phyloP scores from a whole-genome alignment of 2,113 vertebrate species.

The Ictalurus punctatus region DNA sequence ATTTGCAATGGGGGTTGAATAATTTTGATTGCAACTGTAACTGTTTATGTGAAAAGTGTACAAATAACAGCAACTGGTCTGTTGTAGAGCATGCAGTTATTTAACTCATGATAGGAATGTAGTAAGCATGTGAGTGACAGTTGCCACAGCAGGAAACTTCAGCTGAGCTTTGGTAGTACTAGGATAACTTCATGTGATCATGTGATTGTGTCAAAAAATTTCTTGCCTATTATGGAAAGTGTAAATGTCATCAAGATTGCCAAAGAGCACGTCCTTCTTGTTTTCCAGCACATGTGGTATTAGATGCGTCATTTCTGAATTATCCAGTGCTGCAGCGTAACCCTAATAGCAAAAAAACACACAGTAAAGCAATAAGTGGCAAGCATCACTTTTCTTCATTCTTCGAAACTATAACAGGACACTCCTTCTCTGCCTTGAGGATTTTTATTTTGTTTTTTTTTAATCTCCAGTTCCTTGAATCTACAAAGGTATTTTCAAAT shows the following conservation, averaged over 20 bases:
- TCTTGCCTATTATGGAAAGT: slow-evolving; percentile 89
- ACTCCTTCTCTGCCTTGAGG: background rate
- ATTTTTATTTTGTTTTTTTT: background rate
- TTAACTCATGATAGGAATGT: background rate
- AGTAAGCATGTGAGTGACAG: background rate
- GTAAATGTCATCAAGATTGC: slow-evolving; percentile 90
- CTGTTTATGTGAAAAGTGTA: background rate
- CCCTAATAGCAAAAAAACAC: slow-evolving; percentile 70
- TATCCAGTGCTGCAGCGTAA: slow-evolving; percentile 87
- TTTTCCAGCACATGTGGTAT: slow-evolving; percentile 84
- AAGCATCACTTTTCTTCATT: background rate
- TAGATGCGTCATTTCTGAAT: slow-evolving; percentile 83
- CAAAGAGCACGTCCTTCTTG: slow-evolving; percentile 90
- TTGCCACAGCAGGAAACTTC: background rate
- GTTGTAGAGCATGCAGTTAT: background rate
- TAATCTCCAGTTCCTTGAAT: background rate
- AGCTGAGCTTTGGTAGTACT: background rate
- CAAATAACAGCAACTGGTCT: background rate
- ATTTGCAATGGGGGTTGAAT: too few species aligned
- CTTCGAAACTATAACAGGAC: background rate
- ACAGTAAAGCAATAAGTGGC: background rate
- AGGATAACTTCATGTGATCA: background rate
- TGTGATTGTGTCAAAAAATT: background rate
- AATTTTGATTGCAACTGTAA: too few species aligned
- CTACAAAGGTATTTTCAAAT: background rate